phyloP scores from a whole-genome alignment of 2,797 vertebrate genomes.

The Rhynchonycteris naso region DNA sequence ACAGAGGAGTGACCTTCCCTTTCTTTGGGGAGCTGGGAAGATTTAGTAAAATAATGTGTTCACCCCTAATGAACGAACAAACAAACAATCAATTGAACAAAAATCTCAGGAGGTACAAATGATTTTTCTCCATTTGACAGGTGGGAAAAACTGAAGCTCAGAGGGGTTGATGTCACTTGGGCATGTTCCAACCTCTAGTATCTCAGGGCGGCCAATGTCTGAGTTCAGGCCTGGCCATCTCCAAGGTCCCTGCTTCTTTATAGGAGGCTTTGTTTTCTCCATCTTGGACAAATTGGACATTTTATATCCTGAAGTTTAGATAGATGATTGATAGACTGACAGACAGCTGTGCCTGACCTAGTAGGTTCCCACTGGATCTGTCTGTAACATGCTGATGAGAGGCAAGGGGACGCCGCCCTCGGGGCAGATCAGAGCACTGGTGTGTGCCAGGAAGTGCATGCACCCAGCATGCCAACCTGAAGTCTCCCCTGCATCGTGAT shows the following conservation, averaged over 20 bases:
- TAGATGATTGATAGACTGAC: neutral
- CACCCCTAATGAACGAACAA: too few relatives aligned
- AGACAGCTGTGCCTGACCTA: neutral
- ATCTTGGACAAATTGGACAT: neutral
- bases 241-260: neutral
- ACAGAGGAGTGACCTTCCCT: neutral
- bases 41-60: neutral
- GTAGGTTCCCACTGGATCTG: neutral
- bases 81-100: neutral
- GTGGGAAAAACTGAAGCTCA: neutral
- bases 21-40: neutral
- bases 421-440: neutral
- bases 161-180: neutral
- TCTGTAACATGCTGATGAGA: neutral
- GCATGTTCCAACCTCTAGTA: neutral
- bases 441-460: neutral
- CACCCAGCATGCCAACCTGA: neutral
- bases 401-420: too few relatives aligned
- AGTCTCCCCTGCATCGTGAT: neutral
- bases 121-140: constrained; percentile 13
- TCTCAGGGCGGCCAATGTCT: neutral
- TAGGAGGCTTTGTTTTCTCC: neutral
- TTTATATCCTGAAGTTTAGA: neutral
- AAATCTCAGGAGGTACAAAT: neutral
- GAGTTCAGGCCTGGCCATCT: neutral